Evolutionary conservation across 2,797 vertebrate species (phyloP).

Genomic region (Mormyrops attenuatus): DNA sequence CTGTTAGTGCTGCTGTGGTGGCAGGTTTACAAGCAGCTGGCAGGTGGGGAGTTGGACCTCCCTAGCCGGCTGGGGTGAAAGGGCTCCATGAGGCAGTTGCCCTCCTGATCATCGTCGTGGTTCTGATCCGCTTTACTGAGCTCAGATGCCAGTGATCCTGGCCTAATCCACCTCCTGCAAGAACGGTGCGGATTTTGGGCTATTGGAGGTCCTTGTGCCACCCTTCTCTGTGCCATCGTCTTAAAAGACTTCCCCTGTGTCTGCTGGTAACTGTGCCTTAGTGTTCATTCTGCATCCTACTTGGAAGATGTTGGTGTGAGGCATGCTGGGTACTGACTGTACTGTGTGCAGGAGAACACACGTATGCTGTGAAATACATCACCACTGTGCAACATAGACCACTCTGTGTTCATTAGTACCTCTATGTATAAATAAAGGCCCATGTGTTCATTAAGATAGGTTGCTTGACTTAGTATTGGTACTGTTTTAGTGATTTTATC

Average conservation of each 20-base stretch:
- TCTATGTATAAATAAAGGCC: not conserved
- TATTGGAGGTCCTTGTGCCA: not conserved
- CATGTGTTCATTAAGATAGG: not conserved
- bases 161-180: slow-evolving; percentile 59
- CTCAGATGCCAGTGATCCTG: slow-evolving; percentile 50
- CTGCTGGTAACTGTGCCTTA: not conserved
- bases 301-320: not conserved
- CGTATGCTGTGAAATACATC: not conserved
- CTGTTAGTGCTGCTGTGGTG: not conserved
- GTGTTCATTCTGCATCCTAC: not conserved
- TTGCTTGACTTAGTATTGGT: not conserved
- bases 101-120: not conserved
- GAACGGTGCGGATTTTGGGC: slow-evolving; percentile 23
- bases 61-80: slow-evolving; percentile 53
- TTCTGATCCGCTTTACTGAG: slow-evolving; percentile 7
- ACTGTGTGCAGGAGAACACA: not conserved
- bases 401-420: not conserved
- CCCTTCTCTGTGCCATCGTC: not conserved
- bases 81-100: not conserved
- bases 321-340: not conserved
- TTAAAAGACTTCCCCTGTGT: not conserved
- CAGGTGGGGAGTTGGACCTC: slow-evolving; percentile 47
- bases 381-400: not conserved
- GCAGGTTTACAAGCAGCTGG: slow-evolving; percentile 33
- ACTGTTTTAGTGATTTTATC: not conserved